A percentile compares a stretch with the other conserved stretches of the same genome.
phyloP scores from a whole-genome alignment of 2,113 vertebrate genomes.

The Herpailurus yagouaroundi region DNA sequence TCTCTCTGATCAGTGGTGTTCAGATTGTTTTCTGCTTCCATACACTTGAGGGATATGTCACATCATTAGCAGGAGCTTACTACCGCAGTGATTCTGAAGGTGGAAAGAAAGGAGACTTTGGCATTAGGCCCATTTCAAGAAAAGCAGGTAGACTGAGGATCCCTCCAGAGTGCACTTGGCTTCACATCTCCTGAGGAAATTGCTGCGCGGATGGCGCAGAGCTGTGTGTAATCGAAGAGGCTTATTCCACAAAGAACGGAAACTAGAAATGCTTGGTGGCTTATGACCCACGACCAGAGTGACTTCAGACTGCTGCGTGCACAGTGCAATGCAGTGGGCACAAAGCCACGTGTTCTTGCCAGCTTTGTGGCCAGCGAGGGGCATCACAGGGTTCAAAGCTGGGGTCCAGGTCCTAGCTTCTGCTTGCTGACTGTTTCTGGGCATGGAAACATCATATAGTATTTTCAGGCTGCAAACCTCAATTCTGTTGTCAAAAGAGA shows the following conservation, averaged over 20 bases:
- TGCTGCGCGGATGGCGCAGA: neutral
- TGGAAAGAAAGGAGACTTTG: neutral
- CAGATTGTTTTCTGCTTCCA: neutral
- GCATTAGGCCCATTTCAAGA: neutral
- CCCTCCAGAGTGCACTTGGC: neutral
- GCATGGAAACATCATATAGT: neutral
- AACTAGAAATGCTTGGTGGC: neutral
- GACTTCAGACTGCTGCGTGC: neutral
- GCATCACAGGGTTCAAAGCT: neutral
- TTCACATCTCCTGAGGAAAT: neutral
- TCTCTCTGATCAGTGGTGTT: neutral
- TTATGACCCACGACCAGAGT: neutral
- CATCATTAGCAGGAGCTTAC: neutral
- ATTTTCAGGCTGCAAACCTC: neutral
- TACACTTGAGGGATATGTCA: neutral
- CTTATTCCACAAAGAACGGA: neutral
- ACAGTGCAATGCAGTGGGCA: accelerated
- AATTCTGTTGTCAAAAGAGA: neutral
- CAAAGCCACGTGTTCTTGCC: neutral
- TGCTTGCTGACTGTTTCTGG: neutral
- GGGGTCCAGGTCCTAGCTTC: neutral
- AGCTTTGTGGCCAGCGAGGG: neutral
- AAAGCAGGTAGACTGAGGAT: neutral
- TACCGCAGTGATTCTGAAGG: neutral
- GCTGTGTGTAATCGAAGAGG: neutral